Evolutionary conservation across 2,888 invertebrate genomes (phyloP).

Genomic region (Argyresthia albistria): DNA sequence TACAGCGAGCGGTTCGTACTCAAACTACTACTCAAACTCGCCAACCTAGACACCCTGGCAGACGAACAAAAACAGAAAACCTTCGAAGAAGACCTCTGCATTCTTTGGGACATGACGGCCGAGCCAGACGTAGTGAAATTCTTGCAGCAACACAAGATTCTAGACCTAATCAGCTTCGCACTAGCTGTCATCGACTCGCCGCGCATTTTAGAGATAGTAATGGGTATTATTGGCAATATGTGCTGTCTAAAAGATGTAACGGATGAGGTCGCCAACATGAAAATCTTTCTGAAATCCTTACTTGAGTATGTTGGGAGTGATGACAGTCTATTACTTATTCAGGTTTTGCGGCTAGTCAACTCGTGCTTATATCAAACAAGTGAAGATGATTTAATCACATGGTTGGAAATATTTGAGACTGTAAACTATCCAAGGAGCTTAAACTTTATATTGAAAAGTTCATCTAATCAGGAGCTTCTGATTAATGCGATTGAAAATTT

Average conservation of each 20-base stretch:
- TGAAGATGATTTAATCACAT: slow-evolving; percentile 47
- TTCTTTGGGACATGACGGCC: slow-evolving; percentile 89
- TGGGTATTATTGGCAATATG: slow-evolving; percentile 90
- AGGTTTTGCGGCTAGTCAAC: slow-evolving; percentile 79
- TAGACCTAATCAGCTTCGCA: slow-evolving; percentile 75
- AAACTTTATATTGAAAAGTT: slow-evolving; percentile 81
- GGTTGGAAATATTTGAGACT: slow-evolving; percentile 58
- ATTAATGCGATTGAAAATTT: slow-evolving; percentile 72
- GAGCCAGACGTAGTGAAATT: slow-evolving; percentile 83
- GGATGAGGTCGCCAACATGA: slow-evolving; percentile 65
- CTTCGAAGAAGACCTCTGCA: slow-evolving; percentile 82
- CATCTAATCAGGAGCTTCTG: slow-evolving; percentile 76
- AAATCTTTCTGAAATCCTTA: slow-evolving; percentile 69
- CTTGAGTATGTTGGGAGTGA: slow-evolving; percentile 72
- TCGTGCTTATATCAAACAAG: slow-evolving; percentile 60
- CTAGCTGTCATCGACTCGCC: slow-evolving; percentile 71
- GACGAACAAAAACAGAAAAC: slow-evolving; percentile 72
- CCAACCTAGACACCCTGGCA: slow-evolving; percentile 54
- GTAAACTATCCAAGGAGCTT: slow-evolving; percentile 71
- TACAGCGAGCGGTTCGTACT: slow-evolving; percentile 85
- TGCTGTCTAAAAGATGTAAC: slow-evolving; percentile 77
- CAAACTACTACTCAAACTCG: slow-evolving; percentile 76
- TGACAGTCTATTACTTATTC: slow-evolving; percentile 81
- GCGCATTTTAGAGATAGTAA: slow-evolving; percentile 82
- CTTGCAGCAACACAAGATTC: slow-evolving; percentile 77